Evolutionary conservation across 2,888 invertebrate species (phyloP).

Genomic region (Himalopsyche tibetana): DNA sequence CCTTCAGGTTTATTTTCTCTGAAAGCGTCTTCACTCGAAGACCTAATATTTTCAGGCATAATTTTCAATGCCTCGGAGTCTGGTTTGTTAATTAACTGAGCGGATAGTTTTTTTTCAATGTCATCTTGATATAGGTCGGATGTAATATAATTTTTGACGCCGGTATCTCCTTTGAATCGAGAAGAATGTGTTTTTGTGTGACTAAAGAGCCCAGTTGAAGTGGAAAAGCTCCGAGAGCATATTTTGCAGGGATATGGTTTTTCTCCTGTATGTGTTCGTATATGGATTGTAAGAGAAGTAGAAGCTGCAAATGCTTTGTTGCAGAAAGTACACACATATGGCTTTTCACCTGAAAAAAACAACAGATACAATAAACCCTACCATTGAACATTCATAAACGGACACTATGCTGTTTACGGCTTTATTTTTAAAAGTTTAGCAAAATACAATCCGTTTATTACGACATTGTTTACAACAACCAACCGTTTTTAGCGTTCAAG

Average conservation of each 20-base stretch:
- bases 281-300: constrained; percentile 47
- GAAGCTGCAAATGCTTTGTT: constrained; percentile 53
- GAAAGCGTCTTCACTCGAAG: not conserved
- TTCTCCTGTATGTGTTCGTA: constrained; percentile 53
- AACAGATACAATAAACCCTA: not conserved
- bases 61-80: too few species aligned
- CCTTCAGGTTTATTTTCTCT: not conserved
- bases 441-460: too few species aligned
- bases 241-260: constrained; percentile 58
- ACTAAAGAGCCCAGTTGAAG: constrained; percentile 48
- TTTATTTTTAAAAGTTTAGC: too few species aligned
- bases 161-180: not conserved
- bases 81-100: too few species aligned
- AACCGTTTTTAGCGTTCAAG: too few species aligned
- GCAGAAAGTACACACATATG: constrained; percentile 50
- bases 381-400: too few species aligned
- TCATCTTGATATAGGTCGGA: too few species aligned
- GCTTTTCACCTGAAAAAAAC: constrained; percentile 49
- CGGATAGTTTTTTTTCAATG: too few species aligned
- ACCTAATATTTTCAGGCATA: too few species aligned
- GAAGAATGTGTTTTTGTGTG: constrained; percentile 47
- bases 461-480: too few species aligned
- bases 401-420: too few species aligned
- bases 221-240: constrained; percentile 52
- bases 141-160: too few species aligned